Evolutionary conservation across 2,113 vertebrate species (phyloP).

Genomic region (Phrynosoma platyrhinos): DNA sequence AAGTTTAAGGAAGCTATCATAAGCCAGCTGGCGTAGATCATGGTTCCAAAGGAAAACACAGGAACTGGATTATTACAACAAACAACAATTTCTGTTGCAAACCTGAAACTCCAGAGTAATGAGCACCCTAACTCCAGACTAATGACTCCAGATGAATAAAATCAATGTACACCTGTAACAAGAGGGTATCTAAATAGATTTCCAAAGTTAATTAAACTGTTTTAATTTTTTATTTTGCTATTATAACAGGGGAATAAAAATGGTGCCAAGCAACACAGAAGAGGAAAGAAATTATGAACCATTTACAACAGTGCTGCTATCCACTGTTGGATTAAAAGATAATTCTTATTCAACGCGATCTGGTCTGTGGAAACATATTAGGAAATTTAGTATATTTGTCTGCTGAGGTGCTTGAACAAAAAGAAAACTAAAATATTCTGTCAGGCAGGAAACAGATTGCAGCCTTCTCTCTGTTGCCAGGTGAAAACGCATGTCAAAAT

Average conservation of each 20-base stretch:
- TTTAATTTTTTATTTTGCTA: conserved; percentile 51
- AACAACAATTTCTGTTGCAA: conserved; percentile 74
- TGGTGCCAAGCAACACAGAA: conserved; percentile 68
- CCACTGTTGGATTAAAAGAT: conserved; percentile 63
- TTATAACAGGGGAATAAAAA: conserved; percentile 70
- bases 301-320: conserved; percentile 72
- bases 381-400: conserved; percentile 63
- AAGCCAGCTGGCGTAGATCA: conserved; percentile 76
- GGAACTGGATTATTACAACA: conserved; percentile 75
- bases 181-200: conserved; percentile 72
- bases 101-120: conserved; percentile 74
- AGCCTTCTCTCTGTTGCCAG: conserved; percentile 74
- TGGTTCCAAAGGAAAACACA: conserved; percentile 74
- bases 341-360: conserved; percentile 47
- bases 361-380: conserved; percentile 71
- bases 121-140: conserved; percentile 45
- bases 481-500: conserved; percentile 75
- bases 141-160: conserved; percentile 65
- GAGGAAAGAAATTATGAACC: conserved; percentile 70
- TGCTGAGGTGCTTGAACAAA: conserved; percentile 73
- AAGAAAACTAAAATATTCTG: conserved; percentile 65
- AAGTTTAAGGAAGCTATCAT: conserved; percentile 74
- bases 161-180: conserved; percentile 66
- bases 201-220: conserved; percentile 66
- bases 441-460: conserved; percentile 75